These are phyloP conservation scores for Hippopotamyrus pictus DNA, from an alignment of 2,797 vertebrate genomes.

Conservation along the genomic window DNA sequence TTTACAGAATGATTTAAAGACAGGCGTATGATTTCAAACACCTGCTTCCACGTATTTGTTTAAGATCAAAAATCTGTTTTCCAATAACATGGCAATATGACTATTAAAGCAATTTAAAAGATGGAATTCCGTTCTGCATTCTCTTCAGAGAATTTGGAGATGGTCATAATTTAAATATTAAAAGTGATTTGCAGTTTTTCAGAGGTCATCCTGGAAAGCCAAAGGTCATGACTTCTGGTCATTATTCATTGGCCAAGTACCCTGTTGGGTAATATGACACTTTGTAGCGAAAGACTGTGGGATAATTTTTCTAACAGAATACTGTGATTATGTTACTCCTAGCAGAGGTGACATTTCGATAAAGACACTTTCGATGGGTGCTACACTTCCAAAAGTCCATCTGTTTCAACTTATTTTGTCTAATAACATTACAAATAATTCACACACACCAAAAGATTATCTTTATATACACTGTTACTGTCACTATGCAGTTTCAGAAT, in stretches of 20 bases:
- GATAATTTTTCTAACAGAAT: conserved; percentile 63
- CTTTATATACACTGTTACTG: conserved; percentile 2
- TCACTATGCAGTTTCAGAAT: background rate
- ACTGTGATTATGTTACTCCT: conserved; percentile 60
- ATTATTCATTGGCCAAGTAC: conserved; percentile 62
- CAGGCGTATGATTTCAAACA: conserved; percentile 68
- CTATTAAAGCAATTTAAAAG: conserved; percentile 70
- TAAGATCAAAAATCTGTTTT: conserved; percentile 82
- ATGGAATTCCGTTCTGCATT: conserved; percentile 55
- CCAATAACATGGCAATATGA: conserved; percentile 77
- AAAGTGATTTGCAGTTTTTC: conserved; percentile 61
- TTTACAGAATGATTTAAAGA: conserved; percentile 51
- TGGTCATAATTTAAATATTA: conserved; percentile 42
- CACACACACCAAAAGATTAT: conserved; percentile 46
- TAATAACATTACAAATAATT: conserved; percentile 17
- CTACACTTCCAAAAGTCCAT: conserved; percentile 30
- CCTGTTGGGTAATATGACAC: conserved; percentile 76
- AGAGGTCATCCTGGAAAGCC: conserved; percentile 65
- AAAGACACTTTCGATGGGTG: conserved; percentile 39
- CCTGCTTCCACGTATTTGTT: conserved; percentile 68
- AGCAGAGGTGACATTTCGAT: conserved; percentile 54
- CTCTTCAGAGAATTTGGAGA: conserved; percentile 60
- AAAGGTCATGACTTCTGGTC: conserved; percentile 64
- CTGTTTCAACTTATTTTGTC: conserved; percentile 47
- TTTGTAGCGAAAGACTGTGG: conserved; percentile 56